phyloP scores from a whole-genome alignment of 2,113 vertebrate species.

The Haemorhous mexicanus region DNA sequence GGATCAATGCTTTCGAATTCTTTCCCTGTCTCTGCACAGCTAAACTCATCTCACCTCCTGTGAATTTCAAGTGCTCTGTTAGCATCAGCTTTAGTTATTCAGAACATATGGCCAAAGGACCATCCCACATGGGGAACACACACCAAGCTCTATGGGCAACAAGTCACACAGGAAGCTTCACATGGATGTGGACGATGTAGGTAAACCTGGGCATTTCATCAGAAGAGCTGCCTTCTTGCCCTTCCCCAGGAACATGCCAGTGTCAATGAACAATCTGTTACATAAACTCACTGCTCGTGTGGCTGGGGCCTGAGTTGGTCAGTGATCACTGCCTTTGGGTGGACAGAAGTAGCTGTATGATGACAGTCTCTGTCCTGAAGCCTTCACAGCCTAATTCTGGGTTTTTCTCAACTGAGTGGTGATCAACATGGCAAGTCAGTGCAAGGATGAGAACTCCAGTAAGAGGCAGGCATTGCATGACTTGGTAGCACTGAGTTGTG shows the following conservation, averaged over 20 bases:
- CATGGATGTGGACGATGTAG: not conserved
- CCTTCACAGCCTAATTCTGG: not conserved
- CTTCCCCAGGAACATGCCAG: not conserved
- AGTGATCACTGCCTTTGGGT: not conserved
- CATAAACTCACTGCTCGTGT: not conserved
- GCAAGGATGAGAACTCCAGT: not conserved
- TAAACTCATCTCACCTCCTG: not conserved
- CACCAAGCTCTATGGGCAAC: fast-evolving
- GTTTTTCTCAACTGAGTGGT: not conserved
- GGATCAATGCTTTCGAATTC: not conserved
- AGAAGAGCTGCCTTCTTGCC: not conserved
- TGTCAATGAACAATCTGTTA: not conserved
- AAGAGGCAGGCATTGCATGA: not conserved
- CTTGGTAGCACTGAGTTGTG: not conserved
- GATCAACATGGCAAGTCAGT: not conserved
- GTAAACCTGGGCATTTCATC: not conserved
- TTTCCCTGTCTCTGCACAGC: not conserved
- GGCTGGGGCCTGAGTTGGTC: not conserved
- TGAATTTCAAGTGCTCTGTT: fast-evolving
- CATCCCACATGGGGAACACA: not conserved
- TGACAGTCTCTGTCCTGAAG: not conserved
- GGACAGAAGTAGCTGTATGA: not conserved
- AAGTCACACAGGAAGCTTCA: not conserved
- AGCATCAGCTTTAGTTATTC: not conserved
- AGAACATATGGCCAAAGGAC: not conserved